Evolutionary conservation across 2,888 invertebrate genomes (phyloP).

Genomic region (Caenorhabditis panamensis): DNA sequence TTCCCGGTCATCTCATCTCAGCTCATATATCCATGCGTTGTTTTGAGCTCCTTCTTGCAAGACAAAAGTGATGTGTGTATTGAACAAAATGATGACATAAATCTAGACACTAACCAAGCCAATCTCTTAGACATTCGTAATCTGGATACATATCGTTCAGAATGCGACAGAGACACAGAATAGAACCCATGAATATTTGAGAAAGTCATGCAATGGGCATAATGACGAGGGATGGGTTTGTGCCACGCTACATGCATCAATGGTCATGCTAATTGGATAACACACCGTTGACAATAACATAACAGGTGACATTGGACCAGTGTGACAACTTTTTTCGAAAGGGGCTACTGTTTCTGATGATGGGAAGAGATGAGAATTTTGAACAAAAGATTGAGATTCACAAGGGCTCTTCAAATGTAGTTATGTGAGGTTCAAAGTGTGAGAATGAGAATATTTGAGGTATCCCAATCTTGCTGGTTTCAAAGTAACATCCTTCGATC

Average conservation of each 20-base stretch:
- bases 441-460: too few relatives aligned
- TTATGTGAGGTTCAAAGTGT: too few relatives aligned
- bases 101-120: slow-evolving; percentile 42
- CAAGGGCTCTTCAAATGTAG: background rate
- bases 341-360: background rate
- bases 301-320: slow-evolving; percentile 30
- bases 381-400: background rate
- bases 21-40: too few relatives aligned
- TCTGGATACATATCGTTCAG: too few relatives aligned
- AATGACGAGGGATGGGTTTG: slow-evolving; percentile 25
- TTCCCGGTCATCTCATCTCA: too few relatives aligned
- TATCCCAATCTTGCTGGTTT: too few relatives aligned
- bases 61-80: slow-evolving; percentile 39
- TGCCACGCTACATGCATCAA: slow-evolving; percentile 50
- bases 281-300: too few relatives aligned
- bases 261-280: slow-evolving; percentile 49
- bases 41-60: background rate
- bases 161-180: background rate
- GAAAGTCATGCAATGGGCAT: slow-evolving; percentile 49
- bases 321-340: slow-evolving; percentile 3
- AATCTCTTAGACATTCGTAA: too few relatives aligned
- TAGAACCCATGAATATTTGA: slow-evolving; percentile 44
- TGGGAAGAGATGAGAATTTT: background rate
- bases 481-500: too few relatives aligned
- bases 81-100: slow-evolving; percentile 2